A percentile compares a stretch with the other conserved stretches of the same genome.
These are phyloP conservation scores for Amia ocellicauda DNA, from an alignment of 2,113 vertebrate genomes.

Conservation along the genomic window DNA sequence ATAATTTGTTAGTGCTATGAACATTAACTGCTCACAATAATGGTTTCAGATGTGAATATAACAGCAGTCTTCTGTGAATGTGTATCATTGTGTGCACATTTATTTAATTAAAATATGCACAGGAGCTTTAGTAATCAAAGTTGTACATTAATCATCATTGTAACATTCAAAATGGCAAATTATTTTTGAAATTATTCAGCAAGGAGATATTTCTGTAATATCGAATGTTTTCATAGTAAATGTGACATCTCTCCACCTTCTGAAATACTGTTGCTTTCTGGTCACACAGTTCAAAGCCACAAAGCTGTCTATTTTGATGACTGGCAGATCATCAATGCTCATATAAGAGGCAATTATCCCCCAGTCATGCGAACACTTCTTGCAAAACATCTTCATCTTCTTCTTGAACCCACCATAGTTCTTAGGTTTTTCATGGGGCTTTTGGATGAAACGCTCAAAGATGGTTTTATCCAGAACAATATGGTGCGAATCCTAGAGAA, in stretches of 20 bases:
- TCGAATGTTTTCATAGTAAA: slow-evolving; percentile 57
- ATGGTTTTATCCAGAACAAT: slow-evolving; percentile 35
- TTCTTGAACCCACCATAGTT: slow-evolving; percentile 22
- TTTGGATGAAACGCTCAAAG: slow-evolving; percentile 15
- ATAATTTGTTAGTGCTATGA: too few species aligned
- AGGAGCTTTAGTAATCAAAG: too few species aligned
- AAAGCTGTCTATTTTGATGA: slow-evolving; percentile 74
- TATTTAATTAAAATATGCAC: too few species aligned
- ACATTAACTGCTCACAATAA: too few species aligned
- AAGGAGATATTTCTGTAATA: slow-evolving; percentile 37
- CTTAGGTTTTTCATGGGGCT: slow-evolving; percentile 27
- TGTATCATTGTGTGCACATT: too few species aligned
- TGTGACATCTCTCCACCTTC: slow-evolving; percentile 59
- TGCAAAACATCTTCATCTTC: slow-evolving; percentile 60
- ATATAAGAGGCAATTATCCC: slow-evolving; percentile 61
- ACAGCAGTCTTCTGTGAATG: too few species aligned
- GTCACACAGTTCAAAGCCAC: slow-evolving; percentile 51
- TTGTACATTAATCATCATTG: too few species aligned
- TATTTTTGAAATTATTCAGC: too few species aligned
- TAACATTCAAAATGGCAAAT: too few species aligned
- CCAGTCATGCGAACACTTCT: slow-evolving; percentile 62
- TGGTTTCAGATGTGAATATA: too few species aligned
- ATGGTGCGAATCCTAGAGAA: slow-evolving; percentile 38
- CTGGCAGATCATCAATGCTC: slow-evolving; percentile 56
- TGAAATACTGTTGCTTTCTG: slow-evolving; percentile 33